Conservation (phyloP, 2,113 vertebrate genomes). For the Pangasianodon hypophthalmus region DNA sequence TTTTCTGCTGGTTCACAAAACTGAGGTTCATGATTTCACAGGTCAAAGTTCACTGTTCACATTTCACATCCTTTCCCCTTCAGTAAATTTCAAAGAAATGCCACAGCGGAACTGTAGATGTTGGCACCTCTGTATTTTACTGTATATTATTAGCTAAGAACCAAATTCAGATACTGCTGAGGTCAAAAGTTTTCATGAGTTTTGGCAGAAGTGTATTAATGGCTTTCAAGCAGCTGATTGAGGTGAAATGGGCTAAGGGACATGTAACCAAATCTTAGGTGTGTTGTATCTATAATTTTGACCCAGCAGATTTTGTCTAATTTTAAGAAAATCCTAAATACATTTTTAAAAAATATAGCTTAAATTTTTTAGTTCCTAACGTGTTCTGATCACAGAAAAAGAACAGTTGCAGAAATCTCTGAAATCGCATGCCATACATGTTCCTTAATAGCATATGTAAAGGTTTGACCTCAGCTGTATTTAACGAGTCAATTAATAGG, state of each 20-base stretch:
- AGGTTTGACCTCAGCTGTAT: neutral
- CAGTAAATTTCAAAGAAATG: neutral
- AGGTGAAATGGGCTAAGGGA: neutral
- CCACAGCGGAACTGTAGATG: neutral
- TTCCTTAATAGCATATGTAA: too few relatives aligned
- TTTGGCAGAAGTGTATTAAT: neutral
- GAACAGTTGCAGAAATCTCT: too few relatives aligned
- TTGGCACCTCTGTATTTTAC: neutral
- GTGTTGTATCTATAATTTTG: too few relatives aligned
- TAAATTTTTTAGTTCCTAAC: too few relatives aligned
- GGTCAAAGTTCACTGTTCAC: neutral
- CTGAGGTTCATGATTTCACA: neutral
- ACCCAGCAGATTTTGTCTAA: too few relatives aligned
- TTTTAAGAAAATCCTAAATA: neutral
- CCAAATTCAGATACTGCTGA: neutral
- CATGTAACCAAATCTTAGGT: too few relatives aligned
- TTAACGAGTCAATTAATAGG: neutral
- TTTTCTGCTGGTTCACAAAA: neutral
- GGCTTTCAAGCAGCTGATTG: neutral
- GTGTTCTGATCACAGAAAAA: too few relatives aligned
- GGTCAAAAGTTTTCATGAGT: neutral
- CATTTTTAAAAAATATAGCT: too few relatives aligned
- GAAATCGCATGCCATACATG: too few relatives aligned
- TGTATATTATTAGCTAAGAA: neutral
- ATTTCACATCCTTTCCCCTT: neutral